Evolutionary conservation across 1,140 invertebrate genomes (phyloP), one percentile per base, ranked within the genome.

Genomic region (Listronotus oregonensis): DNA sequence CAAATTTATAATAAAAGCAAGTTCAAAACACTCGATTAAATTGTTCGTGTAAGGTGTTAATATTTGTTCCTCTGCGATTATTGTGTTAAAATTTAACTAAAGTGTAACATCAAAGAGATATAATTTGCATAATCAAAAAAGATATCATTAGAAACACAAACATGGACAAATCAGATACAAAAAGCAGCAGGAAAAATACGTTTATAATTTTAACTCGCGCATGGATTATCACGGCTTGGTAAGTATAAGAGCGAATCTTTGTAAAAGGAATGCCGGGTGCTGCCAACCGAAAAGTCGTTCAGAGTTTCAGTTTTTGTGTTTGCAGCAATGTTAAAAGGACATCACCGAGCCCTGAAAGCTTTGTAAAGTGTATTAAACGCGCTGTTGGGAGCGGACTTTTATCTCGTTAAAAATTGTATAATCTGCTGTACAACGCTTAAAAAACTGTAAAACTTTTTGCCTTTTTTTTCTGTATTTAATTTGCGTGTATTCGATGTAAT

Each of bases 281-380:
- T 34, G 56, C 64, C 64, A 66, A 66, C 64, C 64, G 64, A 60
- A 61, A 66, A 57, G 57, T 50, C 57, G 56, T 54, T 66, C 56
- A 47, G 50, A 55, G 49, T 66, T 66, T 60, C 51, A 60, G 64
- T 66, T 66, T 62, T 66, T 59, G 56, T 66, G 56, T 66, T 54
- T 34, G 64, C 57, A 61, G 47, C 61, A 64, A 4, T 64, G 51
- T 49, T 34, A 58, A 68, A 68, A 65, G 60, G 63, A 68, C 66
- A 68, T 65, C 55, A 39, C 43, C 54, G 61, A 65, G 49, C 55
- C 62, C 61, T 68, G 66, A 68, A 68, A 68, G 66, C 66, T 68
- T 68, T 68, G 54, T 68, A 68, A 66, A 68, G 63, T 64, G 61
- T 65, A 64, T 68, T 68, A 68, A 64, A 60, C 46, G 50, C 50